Evolutionary conservation across 2,797 vertebrate genomes (phyloP), one percentile per base, ranked within the genome.

Genomic region (Florisuga fusca): DNA sequence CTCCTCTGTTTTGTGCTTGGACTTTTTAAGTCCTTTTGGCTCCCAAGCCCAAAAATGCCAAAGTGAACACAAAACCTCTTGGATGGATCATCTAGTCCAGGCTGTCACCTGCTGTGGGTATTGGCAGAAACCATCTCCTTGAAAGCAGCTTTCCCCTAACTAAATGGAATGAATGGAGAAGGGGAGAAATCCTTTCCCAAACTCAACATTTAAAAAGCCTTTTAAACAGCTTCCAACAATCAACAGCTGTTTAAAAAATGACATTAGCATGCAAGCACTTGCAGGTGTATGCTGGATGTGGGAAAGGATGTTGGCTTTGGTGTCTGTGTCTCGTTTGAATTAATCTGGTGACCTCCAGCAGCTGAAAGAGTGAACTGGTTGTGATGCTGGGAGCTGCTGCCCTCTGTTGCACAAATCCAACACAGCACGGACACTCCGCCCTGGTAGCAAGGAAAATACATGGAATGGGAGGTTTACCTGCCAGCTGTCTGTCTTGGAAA

Each of bases 331-430:
- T 89, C 3, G 1, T 45, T 45, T n/a, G 36, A 71, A 2, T 63
- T 15, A 68, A 21, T 15, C 57, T 46, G 54, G 45, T 83, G 84
- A 46, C 62, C 50, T 77, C 63, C 74, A 51, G 80, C 38, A 86
- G 73, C 62, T 21, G 59, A 14, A 67, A 33, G 59, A 57, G 51
- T 17, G 4, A 86, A 14, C 12, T 18, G 63, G 54, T 68, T 1
- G 7, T 57, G 84, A 12, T 12, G 67, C 46, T 92, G 93, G 58
- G 82, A 94, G 77, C 85, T 96, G 94, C 96, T 96, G 96, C 96
- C 96, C 96, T 95, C 96, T 96, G 83, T 96, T 88, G 96, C 85
- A 90, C 76, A 78, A 84, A 95, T 19, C 59, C 69, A 80, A 57
- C 10, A 19, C 62, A 19, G 26, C 8, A 13, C 64, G n/a, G 71